A percentile compares a stretch with the other conserved stretches of the same genome.
phyloP scores from a whole-genome alignment of 1,140 invertebrate genomes.

The Zaprionus lachaisei region DNA sequence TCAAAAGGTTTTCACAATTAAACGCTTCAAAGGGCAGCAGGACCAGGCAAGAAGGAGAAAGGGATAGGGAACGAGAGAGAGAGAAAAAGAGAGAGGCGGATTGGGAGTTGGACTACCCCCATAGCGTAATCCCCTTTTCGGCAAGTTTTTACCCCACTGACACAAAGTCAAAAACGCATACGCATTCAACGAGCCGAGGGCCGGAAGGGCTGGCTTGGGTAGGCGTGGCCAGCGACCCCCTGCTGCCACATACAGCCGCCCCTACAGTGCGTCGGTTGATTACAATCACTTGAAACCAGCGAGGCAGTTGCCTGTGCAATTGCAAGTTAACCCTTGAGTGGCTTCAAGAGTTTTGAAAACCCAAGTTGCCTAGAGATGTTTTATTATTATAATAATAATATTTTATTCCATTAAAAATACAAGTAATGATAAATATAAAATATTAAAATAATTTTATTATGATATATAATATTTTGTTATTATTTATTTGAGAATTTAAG shows the following conservation, averaged over 20 bases:
- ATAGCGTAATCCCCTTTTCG: slow-evolving; percentile 7
- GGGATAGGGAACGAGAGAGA: background rate
- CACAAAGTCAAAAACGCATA: slow-evolving; percentile 40
- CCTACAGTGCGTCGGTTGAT: slow-evolving; percentile 62
- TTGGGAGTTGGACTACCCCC: background rate
- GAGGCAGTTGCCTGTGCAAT: slow-evolving; percentile 55
- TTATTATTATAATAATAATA: no score
- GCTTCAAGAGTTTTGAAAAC: background rate
- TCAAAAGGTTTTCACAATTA: slow-evolving; percentile 63
- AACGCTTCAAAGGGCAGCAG: slow-evolving; percentile 40
- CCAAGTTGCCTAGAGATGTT: background rate
- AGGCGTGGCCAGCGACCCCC: slow-evolving; percentile 64
- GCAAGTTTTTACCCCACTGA: slow-evolving; percentile 66
- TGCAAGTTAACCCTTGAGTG: slow-evolving; percentile 63
- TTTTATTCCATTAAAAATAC: no score
- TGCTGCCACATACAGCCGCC: slow-evolving; percentile 47
- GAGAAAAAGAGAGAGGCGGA: background rate
- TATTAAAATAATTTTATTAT: no score
- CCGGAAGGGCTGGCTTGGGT: slow-evolving; percentile 47
- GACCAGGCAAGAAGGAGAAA: background rate
- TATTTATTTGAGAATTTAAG: background rate
- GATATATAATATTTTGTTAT: background rate
- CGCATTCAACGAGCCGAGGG: slow-evolving; percentile 2
- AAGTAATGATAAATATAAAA: no score
- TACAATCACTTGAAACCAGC: slow-evolving; percentile 69